phyloP scores from a whole-genome alignment of 2,113 vertebrate species.

The Mormoops blainvillei region DNA sequence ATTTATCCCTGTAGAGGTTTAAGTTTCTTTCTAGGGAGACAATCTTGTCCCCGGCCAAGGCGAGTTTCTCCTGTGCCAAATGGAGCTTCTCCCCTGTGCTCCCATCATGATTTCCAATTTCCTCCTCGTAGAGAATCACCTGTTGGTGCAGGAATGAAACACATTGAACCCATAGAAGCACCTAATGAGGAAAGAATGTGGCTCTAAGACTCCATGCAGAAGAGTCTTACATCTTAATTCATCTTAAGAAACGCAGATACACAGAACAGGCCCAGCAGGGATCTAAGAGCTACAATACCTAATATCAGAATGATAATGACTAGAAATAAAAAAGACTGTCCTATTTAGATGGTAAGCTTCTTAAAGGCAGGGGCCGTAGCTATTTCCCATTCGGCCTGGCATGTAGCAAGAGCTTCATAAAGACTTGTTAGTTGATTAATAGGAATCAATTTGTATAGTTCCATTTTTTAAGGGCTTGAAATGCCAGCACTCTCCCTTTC shows the following conservation, averaged over 20 bases:
- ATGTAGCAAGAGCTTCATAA: background rate
- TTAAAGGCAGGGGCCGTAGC: background rate
- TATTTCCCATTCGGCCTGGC: background rate
- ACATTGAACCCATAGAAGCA: background rate
- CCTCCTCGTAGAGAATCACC: slow-evolving; percentile 76
- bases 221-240: background rate
- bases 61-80: slow-evolving; percentile 68
- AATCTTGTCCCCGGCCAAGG: slow-evolving; percentile 72
- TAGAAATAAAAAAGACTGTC: background rate
- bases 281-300: background rate
- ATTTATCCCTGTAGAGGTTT: slow-evolving; percentile 79
- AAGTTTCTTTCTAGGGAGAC: slow-evolving; percentile 73
- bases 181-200: background rate
- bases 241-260: background rate
- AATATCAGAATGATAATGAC: background rate
- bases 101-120: slow-evolving; percentile 68
- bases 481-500: background rate
- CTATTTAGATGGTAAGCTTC: background rate
- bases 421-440: background rate
- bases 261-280: background rate
- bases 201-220: background rate
- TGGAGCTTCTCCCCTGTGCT: slow-evolving; percentile 66
- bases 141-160: slow-evolving; percentile 46
- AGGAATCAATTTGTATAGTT: background rate
- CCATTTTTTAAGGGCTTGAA: background rate